Conservation (phyloP, 2,797 vertebrate species). For the Synaphobranchus kaupii region DNA sequence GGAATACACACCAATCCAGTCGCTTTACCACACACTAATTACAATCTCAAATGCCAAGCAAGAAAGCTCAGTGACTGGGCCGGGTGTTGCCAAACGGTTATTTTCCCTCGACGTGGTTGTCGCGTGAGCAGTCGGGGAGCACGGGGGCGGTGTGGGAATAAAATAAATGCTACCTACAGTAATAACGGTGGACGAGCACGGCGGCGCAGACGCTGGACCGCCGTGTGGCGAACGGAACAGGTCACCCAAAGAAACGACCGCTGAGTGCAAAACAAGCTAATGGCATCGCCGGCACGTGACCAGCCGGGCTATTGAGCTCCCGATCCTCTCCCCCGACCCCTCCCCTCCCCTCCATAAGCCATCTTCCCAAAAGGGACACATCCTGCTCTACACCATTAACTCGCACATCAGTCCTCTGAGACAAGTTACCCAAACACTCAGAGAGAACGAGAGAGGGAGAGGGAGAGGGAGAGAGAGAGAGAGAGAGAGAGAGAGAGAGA, state of each 20-base stretch:
- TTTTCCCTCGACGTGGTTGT: constrained; percentile 32
- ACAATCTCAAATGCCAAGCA: constrained; percentile 71
- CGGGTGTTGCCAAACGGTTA: neutral
- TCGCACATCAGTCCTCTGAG: constrained; percentile 64
- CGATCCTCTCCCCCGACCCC: constrained; percentile 1
- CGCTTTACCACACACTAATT: constrained; percentile 35
- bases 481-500: neutral
- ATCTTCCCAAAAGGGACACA: constrained; percentile 52
- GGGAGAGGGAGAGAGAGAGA: constrained; percentile 30
- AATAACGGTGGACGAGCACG: constrained; percentile 30
- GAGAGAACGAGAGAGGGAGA: constrained; percentile 1
- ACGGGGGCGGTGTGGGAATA: neutral
- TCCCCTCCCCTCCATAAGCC: constrained; percentile 33
- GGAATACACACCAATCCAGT: constrained; percentile 66
- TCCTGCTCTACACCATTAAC: constrained; percentile 65
- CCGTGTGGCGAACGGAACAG: constrained; percentile 67
- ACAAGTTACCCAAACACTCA: constrained; percentile 56
- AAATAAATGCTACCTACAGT: neutral
- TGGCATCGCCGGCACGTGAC: constrained; percentile 69
- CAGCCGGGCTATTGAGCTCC: constrained; percentile 46
- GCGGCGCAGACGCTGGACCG: constrained; percentile 55
- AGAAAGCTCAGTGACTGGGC: constrained; percentile 40
- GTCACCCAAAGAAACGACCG: constrained; percentile 73
- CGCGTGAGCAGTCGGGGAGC: neutral
- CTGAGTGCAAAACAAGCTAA: constrained; percentile 77